These are phyloP conservation scores for Enteromius paludinosus DNA, from an alignment of 2,797 vertebrate species.

Conservation along the genomic window DNA sequence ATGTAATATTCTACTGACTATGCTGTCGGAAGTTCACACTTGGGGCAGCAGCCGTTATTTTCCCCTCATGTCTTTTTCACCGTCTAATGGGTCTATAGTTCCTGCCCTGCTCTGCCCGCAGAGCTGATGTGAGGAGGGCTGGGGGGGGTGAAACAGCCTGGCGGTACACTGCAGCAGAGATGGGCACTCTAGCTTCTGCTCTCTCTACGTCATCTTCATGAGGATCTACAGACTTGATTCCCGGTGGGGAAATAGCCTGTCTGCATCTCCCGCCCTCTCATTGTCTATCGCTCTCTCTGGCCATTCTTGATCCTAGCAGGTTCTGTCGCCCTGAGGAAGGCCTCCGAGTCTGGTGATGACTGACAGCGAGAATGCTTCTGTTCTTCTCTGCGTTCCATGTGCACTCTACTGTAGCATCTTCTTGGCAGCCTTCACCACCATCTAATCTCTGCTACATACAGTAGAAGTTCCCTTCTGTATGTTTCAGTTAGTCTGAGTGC, in stretches of 20 bases:
- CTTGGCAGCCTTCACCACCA: background rate
- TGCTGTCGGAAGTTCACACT: slow-evolving; percentile 52
- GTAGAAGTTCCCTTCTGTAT: slow-evolving; percentile 4
- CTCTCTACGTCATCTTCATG: background rate
- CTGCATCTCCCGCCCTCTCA: slow-evolving; percentile 11
- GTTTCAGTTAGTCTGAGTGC: background rate
- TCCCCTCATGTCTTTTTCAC: slow-evolving; percentile 50
- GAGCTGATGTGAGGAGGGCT: background rate
- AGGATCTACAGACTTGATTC: slow-evolving; percentile 13
- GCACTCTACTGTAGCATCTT: slow-evolving; percentile 22
- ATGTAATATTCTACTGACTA: slow-evolving; percentile 50
- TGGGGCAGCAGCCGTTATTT: slow-evolving; percentile 53
- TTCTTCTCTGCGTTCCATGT: slow-evolving; percentile 14
- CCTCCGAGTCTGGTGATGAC: slow-evolving; percentile 14
- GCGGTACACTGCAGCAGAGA: slow-evolving; percentile 19
- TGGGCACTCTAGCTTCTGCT: background rate
- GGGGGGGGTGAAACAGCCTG: slow-evolving; percentile 30
- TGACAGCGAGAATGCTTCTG: slow-evolving; percentile 32
- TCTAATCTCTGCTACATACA: slow-evolving; percentile 22
- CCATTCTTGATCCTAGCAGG: slow-evolving; percentile 34
- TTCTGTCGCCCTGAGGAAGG: slow-evolving; percentile 1
- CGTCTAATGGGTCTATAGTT: slow-evolving; percentile 52
- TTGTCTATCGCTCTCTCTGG: background rate
- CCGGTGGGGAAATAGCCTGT: slow-evolving; percentile 18
- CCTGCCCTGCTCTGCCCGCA: slow-evolving; percentile 32